Conservation (phyloP, 53 echinoderm and acorn worm genomes). For the Hippasteria phrygiana region DNA sequence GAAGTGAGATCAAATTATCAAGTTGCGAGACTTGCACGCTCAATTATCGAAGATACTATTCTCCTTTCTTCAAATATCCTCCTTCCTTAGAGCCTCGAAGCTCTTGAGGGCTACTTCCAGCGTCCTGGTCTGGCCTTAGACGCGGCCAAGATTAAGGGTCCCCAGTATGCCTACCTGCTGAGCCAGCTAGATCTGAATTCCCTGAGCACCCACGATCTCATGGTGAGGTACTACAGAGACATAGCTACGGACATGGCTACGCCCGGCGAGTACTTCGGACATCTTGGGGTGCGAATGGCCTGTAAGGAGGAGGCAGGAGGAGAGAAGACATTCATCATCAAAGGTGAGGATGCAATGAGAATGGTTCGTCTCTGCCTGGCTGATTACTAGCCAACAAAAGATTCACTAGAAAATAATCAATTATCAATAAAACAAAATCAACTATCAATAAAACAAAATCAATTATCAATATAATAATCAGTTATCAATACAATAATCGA, state of each 20-base stretch:
- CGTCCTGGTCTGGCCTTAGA: conserved; percentile 78
- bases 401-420: no score
- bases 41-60: neutral
- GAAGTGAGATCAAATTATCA: no score
- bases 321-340: conserved; percentile 71
- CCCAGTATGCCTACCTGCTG: conserved; percentile 71
- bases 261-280: conserved; percentile 86
- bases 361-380: neutral
- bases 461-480: no score
- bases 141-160: conserved; percentile 64
- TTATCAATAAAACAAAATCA: no score
- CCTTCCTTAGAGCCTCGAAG: conserved; percentile 75
- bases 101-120: conserved; percentile 86
- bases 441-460: no score
- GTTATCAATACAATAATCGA: no score
- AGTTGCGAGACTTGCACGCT: no score
- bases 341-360: conserved; percentile 68
- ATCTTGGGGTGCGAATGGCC: conserved; percentile 83
- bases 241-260: conserved; percentile 75
- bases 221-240: conserved; percentile 83
- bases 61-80: neutral
- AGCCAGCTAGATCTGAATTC: conserved; percentile 80
- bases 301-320: conserved; percentile 72
- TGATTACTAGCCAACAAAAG: no score
- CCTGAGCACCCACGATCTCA: conserved; percentile 72